Evolutionary conservation across 2,797 vertebrate species (phyloP).

Genomic region (Hirundo rustica): DNA sequence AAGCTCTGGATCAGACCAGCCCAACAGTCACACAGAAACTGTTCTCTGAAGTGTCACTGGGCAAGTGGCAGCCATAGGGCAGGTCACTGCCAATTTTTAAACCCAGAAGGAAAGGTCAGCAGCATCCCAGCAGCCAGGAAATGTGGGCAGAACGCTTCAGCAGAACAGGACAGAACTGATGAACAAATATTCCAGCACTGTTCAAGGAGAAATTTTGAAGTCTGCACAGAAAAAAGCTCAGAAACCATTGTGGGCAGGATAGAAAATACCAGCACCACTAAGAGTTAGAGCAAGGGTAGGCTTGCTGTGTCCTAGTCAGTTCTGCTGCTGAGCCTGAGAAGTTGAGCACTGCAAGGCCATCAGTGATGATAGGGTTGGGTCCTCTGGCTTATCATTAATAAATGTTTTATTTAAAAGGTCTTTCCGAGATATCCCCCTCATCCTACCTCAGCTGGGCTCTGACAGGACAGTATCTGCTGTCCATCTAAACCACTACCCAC

Average conservation of each 20-base stretch:
- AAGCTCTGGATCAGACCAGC: neutral
- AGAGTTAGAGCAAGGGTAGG: neutral
- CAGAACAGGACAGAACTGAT: neutral
- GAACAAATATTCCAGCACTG: neutral
- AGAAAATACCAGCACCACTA: neutral
- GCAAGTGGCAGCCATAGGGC: neutral
- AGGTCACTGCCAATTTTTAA: neutral
- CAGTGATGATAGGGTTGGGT: accelerated
- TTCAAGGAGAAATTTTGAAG: neutral
- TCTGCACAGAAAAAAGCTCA: neutral
- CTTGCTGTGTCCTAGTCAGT: neutral
- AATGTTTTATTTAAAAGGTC: neutral
- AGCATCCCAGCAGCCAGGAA: neutral
- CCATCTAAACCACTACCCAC: neutral
- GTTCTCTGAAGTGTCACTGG: neutral
- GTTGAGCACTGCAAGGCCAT: neutral
- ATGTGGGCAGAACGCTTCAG: accelerated
- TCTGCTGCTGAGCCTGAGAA: neutral
- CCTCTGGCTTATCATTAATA: neutral
- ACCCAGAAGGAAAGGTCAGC: neutral
- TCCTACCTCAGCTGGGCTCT: neutral
- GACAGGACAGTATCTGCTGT: neutral
- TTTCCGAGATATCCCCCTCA: neutral
- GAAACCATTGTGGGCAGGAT: neutral
- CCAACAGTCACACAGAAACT: neutral